A percentile compares a stretch with the other conserved stretches of the same genome.
phyloP scores from a whole-genome alignment of 2,888 invertebrate species.

The Trachelus stipa region DNA sequence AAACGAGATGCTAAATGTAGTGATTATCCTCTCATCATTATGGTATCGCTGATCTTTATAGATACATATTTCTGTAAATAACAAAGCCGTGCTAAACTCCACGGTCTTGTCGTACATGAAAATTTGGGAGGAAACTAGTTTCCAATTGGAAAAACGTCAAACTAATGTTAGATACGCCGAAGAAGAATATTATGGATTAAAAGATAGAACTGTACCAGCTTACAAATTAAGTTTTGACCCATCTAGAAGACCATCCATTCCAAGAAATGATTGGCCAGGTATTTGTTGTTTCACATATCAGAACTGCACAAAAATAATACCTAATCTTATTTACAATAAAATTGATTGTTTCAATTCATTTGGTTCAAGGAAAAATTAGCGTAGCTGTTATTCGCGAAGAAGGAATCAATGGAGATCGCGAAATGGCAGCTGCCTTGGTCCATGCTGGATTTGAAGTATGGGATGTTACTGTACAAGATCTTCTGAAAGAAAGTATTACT shows the following conservation, averaged over 20 bases:
- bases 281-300: conserved; percentile 15
- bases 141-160: conserved; percentile 87
- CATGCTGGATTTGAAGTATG: conserved; percentile 92
- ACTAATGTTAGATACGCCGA: conserved; percentile 82
- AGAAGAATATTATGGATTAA: conserved; percentile 81
- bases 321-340: conserved; percentile 21
- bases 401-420: conserved; percentile 96
- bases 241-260: conserved; percentile 68
- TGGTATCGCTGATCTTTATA: conserved; percentile 29
- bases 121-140: conserved; percentile 97
- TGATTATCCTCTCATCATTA: not conserved
- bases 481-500: conserved; percentile 77
- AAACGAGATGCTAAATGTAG: not conserved
- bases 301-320: conserved; percentile 12
- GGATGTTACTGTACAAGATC: conserved; percentile 95
- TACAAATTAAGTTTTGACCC: conserved; percentile 82
- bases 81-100: conserved; percentile 72
- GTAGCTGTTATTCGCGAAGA: conserved; percentile 97
- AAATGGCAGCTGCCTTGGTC: conserved; percentile 92
- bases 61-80: conserved; percentile 73
- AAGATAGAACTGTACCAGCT: conserved; percentile 76
- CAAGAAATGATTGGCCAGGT: conserved; percentile 47
- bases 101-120: conserved; percentile 78
- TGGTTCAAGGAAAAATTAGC: conserved; percentile 62
- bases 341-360: not conserved